Base-by-base conservation (phyloP, 2,797 vertebrate species). In the Labeo calbasu region DNA sequence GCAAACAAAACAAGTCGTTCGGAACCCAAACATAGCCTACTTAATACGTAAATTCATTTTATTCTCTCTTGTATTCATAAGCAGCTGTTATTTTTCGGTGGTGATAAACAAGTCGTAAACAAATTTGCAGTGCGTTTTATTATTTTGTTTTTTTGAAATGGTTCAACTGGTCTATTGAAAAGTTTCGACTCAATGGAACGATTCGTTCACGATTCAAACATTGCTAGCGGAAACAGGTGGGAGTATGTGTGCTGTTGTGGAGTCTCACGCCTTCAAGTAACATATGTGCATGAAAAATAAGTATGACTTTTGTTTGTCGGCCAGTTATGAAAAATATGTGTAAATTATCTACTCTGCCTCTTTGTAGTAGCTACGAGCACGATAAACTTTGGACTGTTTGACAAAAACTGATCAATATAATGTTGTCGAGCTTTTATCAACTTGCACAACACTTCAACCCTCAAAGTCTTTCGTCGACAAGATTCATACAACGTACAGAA, bases 351-450 rank as follows among this genome's bases (percentile, higher is more conserved):
- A 17, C 13, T 15, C 6, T 50, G 28, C 7, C 2, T 65, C 21
- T 10, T 73, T 75, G 21, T 36, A 23, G 59, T 61, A 46, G 13
- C 36, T 25, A 23, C 14, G 69, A 51, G 46, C 12, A 12, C 10
- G 14, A 53, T 28, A 55, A 66, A 65, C 71, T 76, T 76, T 76
- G 71, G n/a, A 76, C 71, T 55, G n/a, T 40, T 51, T 12, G 43
- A 53, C 19, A 68, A 15, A 48, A 71, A 72, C 23, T 17, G 13
- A 36, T 73, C 55, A 50, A 32, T 71, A 10, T 50, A 25, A 25
- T 51, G n/a, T 32, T 73, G 53, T 28, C 57, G 25, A 10, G 19
- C 48, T 32, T 59, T 81, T 79, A 14, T 32, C 3, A 66, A 50
- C 17, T 65, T 73, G 1, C 40, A 32, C 12, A 48, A 48, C 53